Percentiles rank a stretch among this genome's conserved stretches.
Evolutionary conservation across 1,140 invertebrate species (phyloP).

Genomic region (Sycobia sp.): DNA sequence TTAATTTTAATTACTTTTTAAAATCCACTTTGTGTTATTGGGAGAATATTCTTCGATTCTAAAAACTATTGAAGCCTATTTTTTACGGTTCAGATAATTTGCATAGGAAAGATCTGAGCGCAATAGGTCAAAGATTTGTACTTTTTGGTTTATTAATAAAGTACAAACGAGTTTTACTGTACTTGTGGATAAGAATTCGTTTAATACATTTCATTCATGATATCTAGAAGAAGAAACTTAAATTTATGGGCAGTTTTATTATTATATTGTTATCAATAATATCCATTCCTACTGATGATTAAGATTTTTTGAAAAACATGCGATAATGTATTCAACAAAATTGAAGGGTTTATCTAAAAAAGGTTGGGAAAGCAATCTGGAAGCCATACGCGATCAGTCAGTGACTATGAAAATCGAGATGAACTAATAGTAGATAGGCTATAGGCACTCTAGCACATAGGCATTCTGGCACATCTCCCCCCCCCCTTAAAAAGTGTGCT

Average conservation of each 20-base stretch:
- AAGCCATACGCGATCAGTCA: too few relatives aligned
- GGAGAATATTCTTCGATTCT: background rate
- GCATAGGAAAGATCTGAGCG: slow-evolving; percentile 30
- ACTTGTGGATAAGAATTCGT: slow-evolving; percentile 15
- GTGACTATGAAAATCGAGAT: too few relatives aligned
- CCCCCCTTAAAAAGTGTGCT: too few relatives aligned
- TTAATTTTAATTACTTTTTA: background rate
- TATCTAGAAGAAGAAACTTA: slow-evolving; percentile 10
- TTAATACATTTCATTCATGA: slow-evolving; percentile 24
- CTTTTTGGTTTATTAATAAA: slow-evolving; percentile 29
- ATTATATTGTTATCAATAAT: too few relatives aligned
- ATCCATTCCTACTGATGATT: too few relatives aligned
- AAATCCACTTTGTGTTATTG: background rate
- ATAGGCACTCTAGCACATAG: too few relatives aligned
- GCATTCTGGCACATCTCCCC: too few relatives aligned
- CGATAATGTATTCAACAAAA: too few relatives aligned
- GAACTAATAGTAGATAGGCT: too few relatives aligned
- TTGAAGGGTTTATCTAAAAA: too few relatives aligned
- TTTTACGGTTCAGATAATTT: slow-evolving; percentile 24
- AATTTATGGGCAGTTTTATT: slow-evolving; percentile 2
- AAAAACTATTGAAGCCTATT: background rate
- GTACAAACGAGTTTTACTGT: slow-evolving; percentile 23
- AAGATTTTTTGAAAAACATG: too few relatives aligned
- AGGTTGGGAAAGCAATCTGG: too few relatives aligned
- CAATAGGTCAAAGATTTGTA: slow-evolving; percentile 29